Conservation (phyloP, 2,888 invertebrate species). For the Cryptophagus acutangulus region DNA sequence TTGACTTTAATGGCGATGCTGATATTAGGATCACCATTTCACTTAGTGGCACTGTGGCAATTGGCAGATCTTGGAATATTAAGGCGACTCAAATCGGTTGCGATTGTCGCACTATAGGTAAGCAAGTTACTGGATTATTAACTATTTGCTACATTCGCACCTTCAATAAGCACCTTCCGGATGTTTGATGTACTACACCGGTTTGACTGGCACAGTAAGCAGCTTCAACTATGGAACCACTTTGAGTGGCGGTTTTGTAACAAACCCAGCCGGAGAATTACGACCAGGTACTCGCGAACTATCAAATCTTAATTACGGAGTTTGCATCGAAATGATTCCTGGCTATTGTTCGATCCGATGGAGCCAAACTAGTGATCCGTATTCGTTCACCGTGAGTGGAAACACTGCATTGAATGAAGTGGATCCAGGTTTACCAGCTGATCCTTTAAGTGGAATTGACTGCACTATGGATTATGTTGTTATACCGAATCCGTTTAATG, state of each 20-base stretch:
- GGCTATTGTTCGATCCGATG: slow-evolving; percentile 73
- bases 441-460: slow-evolving; percentile 53
- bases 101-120: slow-evolving; percentile 63
- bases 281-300: slow-evolving; percentile 64
- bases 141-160: slow-evolving; percentile 7
- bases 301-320: slow-evolving; percentile 68
- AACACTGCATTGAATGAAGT: slow-evolving; percentile 52
- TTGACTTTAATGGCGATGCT: slow-evolving; percentile 64
- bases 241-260: slow-evolving; percentile 26
- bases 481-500: slow-evolving; percentile 60
- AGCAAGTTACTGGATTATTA: too few species aligned
- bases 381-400: slow-evolving; percentile 67
- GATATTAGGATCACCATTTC: slow-evolving; percentile 65
- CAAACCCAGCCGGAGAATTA: slow-evolving; percentile 17
- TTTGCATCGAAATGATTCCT: slow-evolving; percentile 68
- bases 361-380: slow-evolving; percentile 50
- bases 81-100: slow-evolving; percentile 69
- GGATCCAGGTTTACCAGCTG: slow-evolving; percentile 54
- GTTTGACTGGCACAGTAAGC: slow-evolving; percentile 57
- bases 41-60: slow-evolving; percentile 56
- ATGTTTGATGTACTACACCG: slow-evolving; percentile 70
- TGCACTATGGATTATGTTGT: slow-evolving; percentile 72
- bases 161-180: slow-evolving; percentile 64
- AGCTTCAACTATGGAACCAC: slow-evolving; percentile 73
- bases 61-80: slow-evolving; percentile 70